These are phyloP conservation scores for Atrina japonica DNA, from an alignment of 2,888 invertebrate genomes.

Conservation along the genomic window DNA sequence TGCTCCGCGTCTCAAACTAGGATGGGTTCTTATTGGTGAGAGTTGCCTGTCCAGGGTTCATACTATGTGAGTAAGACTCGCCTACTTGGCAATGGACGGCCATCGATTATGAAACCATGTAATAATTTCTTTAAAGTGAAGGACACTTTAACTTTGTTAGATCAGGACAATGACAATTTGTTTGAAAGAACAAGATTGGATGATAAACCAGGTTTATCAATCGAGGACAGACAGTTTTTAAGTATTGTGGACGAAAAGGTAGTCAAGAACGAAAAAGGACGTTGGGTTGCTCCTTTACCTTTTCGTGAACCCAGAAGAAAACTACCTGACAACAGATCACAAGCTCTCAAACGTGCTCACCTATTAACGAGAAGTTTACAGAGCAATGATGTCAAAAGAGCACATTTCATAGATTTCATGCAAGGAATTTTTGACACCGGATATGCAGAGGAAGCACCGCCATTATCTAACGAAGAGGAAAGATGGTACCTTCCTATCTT, in stretches of 20 bases:
- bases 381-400: conserved; percentile 29
- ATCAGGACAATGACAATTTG: neutral
- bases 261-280: conserved; percentile 20
- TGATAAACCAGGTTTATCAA: conserved; percentile 28
- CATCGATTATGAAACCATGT: conserved; percentile 27
- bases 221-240: conserved; percentile 43
- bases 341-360: conserved; percentile 27
- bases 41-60: conserved; percentile 26
- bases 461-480: conserved; percentile 30
- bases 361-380: conserved; percentile 15
- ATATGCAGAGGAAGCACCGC: conserved; percentile 44
- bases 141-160: neutral
- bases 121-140: conserved; percentile 15
- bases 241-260: conserved; percentile 28
- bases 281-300: conserved; percentile 40
- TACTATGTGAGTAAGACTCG: conserved; percentile 14
- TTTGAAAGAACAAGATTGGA: conserved; percentile 34
- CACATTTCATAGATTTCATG: conserved; percentile 43
- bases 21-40: conserved; percentile 43
- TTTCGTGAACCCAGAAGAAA: conserved; percentile 18
- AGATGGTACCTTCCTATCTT: conserved; percentile 46
- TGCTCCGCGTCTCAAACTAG: conserved; percentile 36
- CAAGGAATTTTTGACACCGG: conserved; percentile 26
- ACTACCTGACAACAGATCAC: conserved; percentile 34
- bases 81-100: conserved; percentile 11